A percentile compares a stretch with the other conserved stretches of the same genome.
Conservation (phyloP, 1,140 invertebrate species). For the Hermatobates lingyangjiaoensis region DNA sequence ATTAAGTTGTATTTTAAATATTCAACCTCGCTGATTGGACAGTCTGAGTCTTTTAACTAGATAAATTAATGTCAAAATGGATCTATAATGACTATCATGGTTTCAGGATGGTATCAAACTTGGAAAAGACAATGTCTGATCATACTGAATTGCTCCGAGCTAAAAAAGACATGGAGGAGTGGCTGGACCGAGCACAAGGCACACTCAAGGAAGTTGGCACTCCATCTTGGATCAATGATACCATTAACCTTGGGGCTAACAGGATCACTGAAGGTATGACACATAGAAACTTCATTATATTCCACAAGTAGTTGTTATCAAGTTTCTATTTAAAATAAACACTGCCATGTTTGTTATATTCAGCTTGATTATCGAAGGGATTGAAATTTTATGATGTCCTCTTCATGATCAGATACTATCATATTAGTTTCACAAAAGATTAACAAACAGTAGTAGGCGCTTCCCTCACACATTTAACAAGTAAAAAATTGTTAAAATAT, state of each 20-base stretch:
- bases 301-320: neutral
- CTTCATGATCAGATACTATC: too few species aligned
- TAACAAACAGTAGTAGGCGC: too few species aligned
- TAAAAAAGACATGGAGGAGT: slow-evolving; percentile 59
- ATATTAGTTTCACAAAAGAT: too few species aligned
- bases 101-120: slow-evolving; percentile 45
- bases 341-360: neutral
- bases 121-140: slow-evolving; percentile 73
- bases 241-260: slow-evolving; percentile 24
- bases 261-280: slow-evolving; percentile 20
- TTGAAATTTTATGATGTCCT: too few species aligned
- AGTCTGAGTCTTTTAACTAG: too few species aligned
- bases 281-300: neutral
- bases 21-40: too few species aligned
- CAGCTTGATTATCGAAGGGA: neutral
- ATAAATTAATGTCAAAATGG: too few species aligned
- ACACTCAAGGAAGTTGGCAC: slow-evolving; percentile 65
- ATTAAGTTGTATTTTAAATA: too few species aligned
- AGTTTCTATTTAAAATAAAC: neutral
- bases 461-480: too few species aligned
- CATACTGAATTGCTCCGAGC: slow-evolving; percentile 75
- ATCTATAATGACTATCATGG: too few species aligned
- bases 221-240: slow-evolving; percentile 54
- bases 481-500: too few species aligned
- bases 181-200: slow-evolving; percentile 56